Base-by-base conservation (phyloP, 1,140 invertebrate genomes). In the Penaeus indicus region DNA sequence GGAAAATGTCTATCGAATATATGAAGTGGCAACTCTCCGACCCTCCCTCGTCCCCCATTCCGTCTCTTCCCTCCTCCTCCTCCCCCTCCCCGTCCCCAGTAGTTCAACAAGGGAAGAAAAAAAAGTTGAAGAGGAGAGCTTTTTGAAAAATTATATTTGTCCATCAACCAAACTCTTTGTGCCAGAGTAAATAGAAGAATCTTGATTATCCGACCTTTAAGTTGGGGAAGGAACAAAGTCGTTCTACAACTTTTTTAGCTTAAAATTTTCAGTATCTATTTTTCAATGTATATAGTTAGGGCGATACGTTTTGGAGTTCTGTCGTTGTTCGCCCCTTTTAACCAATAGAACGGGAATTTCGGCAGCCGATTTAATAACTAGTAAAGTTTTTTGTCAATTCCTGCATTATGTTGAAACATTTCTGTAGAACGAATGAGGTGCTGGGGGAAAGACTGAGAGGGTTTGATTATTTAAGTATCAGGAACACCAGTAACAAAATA, bases 161-260 rank as follows among this genome's bases (percentile, higher is more conserved):
- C 72, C 27, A 75, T 75, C 72, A 75, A 75, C 72, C 72, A n/a
- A 27, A 38, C 72, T 75, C 72, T 75, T 75, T 75, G 72, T 75
- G 27, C 72, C 27, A 38, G 27, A 32, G 72, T 38, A 75, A 75
- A 38, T 38, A 38, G 72, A 75, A 32, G n/a, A 75, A 18, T 75
- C 27, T 38, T 32, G 27, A 38, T 75, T 75, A 32, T 38, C 18
- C 72, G 72, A 32, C 72, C 42, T 75, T 75, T 75, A 75, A 75
- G 42, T 32, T 27, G 42, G 27, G 19, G 69, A 75, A 75, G 42
- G 72, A 75, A 19, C 27, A 75, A 75, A 75, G 72, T 75, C 72
- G 21, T 19, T 38, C 27, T 27, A 19, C 72, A 25, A 75, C 72
- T 75, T 19, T 38, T 32, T 27, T 75, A 7, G 13, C 18, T 75